phyloP scores from a whole-genome alignment of 1,140 invertebrate genomes.

The Myzus persicae region DNA sequence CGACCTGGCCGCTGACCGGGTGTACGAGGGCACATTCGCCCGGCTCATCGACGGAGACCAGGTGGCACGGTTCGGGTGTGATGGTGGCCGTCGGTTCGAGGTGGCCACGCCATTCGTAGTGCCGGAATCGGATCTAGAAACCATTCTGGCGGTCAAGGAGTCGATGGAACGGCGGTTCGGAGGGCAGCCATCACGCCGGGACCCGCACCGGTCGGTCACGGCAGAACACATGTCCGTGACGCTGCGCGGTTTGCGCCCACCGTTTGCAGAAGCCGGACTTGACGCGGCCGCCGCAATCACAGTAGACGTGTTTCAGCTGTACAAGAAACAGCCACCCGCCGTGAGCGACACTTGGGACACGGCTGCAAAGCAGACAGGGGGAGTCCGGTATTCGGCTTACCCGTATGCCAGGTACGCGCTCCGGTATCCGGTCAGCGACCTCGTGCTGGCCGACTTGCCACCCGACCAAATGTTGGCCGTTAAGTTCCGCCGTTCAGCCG shows the following conservation, averaged over 20 bases:
- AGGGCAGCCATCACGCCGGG: background rate
- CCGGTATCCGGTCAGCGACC: background rate
- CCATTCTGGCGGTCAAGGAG: constrained; percentile 37
- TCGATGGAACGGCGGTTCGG: constrained; percentile 26
- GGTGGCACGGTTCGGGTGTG: constrained; percentile 35
- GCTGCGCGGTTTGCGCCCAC: background rate
- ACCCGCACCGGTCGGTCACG: background rate
- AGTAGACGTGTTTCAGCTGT: constrained; percentile 41
- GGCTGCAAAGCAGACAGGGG: background rate
- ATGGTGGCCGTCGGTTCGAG: constrained; percentile 26
- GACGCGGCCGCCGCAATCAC: background rate
- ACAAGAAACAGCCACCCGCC: background rate
- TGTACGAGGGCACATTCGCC: constrained; percentile 49
- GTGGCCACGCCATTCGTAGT: constrained; percentile 48
- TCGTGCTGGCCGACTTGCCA: constrained; percentile 37
- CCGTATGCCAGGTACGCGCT: constrained; percentile 24
- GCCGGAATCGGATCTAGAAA: constrained; percentile 13
- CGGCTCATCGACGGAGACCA: constrained; percentile 46
- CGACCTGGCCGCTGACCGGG: constrained; percentile 36
- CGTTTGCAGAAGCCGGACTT: background rate
- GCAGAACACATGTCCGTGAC: constrained; percentile 38
- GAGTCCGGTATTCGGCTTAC: background rate
- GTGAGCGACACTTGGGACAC: no score
- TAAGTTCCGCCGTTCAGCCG: background rate
- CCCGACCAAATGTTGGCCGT: constrained; percentile 49